phyloP scores from a whole-genome alignment of 2,113 vertebrate species.

The Ictalurus furcatus region DNA sequence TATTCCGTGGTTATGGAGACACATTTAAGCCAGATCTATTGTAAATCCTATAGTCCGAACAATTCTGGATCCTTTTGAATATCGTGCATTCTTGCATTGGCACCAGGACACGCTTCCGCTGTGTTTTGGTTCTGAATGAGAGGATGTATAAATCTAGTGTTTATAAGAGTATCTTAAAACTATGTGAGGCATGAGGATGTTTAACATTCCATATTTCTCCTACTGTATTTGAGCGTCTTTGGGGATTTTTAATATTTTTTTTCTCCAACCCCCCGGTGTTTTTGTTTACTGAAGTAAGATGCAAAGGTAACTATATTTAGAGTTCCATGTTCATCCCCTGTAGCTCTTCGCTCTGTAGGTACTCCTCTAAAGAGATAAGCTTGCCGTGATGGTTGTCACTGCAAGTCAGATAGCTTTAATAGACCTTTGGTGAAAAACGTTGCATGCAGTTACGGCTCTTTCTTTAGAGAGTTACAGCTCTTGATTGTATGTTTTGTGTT shows the following conservation, averaged over 20 bases:
- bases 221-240: slow-evolving; percentile 56
- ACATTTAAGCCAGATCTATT: no score
- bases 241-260: background rate
- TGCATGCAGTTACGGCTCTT: background rate
- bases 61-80: slow-evolving; percentile 7
- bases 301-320: slow-evolving; percentile 4
- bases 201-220: slow-evolving; percentile 60
- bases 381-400: background rate
- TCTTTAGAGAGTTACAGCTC: background rate
- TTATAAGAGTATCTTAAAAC: slow-evolving; percentile 45
- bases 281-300: slow-evolving; percentile 37
- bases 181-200: slow-evolving; percentile 70
- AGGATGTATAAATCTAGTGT: slow-evolving; percentile 55
- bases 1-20: no score
- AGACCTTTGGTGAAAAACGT: background rate
- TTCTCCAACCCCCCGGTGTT: slow-evolving; percentile 10
- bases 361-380: background rate
- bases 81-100: background rate
- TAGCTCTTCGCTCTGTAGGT: background rate
- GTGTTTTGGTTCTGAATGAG: slow-evolving; percentile 61
- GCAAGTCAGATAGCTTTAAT: background rate
- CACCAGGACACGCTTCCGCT: slow-evolving; percentile 55
- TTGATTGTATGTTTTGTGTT: background rate
- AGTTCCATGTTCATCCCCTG: slow-evolving; percentile 11
- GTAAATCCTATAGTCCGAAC: background rate